Evolutionary conservation across 2,113 vertebrate species (phyloP).

Genomic region (Cariama cristata): DNA sequence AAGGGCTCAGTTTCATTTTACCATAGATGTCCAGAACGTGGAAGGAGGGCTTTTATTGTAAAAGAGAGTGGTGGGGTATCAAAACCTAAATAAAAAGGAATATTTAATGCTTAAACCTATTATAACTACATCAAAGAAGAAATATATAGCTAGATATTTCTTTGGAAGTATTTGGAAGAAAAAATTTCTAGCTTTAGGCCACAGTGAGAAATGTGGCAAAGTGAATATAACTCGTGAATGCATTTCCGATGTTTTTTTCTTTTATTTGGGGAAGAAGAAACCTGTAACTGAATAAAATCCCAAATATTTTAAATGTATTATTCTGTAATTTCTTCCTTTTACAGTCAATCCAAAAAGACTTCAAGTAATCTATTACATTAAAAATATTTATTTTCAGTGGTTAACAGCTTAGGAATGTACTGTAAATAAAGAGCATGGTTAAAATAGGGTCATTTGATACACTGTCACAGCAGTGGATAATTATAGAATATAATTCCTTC

Average conservation of each 20-base stretch:
- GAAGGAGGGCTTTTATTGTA: not conserved
- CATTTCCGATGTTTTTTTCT: not conserved
- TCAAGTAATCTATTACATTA: not conserved
- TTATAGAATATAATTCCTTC: slow-evolving; percentile 19
- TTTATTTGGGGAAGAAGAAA: not conserved
- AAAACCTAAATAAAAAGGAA: not conserved
- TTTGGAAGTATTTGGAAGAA: not conserved
- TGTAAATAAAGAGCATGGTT: not conserved
- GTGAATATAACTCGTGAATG: not conserved
- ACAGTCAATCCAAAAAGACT: not conserved
- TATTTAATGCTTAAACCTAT: not conserved
- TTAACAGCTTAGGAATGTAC: not conserved
- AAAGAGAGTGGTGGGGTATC: not conserved
- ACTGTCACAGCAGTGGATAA: not conserved
- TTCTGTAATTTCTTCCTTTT: not conserved
- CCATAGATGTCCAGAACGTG: not conserved
- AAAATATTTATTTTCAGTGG: not conserved
- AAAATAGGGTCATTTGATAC: not conserved
- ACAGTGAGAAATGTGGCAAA: not conserved
- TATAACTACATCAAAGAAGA: not conserved
- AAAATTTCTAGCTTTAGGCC: not conserved
- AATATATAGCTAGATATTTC: not conserved
- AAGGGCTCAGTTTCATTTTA: not conserved
- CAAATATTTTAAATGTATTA: not conserved
- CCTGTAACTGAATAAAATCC: not conserved